Evolutionary conservation across 1,140 invertebrate genomes (phyloP).

Genomic region (Drosophila auraria): DNA sequence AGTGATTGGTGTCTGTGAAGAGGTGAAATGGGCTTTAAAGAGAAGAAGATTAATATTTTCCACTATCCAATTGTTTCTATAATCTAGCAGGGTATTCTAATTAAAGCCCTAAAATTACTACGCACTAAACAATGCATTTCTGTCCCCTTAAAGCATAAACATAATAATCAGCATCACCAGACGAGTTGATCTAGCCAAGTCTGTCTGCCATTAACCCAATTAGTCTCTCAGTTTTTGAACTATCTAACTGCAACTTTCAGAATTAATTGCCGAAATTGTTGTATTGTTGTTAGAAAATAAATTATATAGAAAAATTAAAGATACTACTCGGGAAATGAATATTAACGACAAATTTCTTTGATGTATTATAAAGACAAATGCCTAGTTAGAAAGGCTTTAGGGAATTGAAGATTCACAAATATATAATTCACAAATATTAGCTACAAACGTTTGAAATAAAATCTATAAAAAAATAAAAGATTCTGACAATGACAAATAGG

Average conservation of each 20-base stretch:
- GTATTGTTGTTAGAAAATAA: too few relatives aligned
- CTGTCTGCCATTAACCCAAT: not conserved
- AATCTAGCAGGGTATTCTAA: not conserved
- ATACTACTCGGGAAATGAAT: not conserved
- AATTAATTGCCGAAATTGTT: too few relatives aligned
- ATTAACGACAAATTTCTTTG: not conserved
- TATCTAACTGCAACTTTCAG: too few relatives aligned
- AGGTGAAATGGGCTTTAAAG: not conserved
- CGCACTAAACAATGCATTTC: too few relatives aligned
- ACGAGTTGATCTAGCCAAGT: not conserved
- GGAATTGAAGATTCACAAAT: not conserved
- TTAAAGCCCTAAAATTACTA: not conserved
- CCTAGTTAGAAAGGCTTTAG: not conserved
- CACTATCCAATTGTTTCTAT: not conserved
- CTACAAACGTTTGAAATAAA: slow-evolving; percentile 1
- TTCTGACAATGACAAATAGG: slow-evolving; percentile 18
- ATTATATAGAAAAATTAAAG: not conserved
- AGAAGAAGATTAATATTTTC: not conserved
- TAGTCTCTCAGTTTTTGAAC: too few relatives aligned
- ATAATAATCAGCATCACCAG: not conserved
- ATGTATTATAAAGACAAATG: slow-evolving; percentile 21
- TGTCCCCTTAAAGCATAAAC: not conserved
- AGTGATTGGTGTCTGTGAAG: not conserved
- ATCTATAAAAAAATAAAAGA: slow-evolving; percentile 1
- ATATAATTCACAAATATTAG: too few relatives aligned